Conservation (phyloP, 37 sponge, comb jelly and placozoan genomes). For the Cliona cf. orientalis region DNA sequence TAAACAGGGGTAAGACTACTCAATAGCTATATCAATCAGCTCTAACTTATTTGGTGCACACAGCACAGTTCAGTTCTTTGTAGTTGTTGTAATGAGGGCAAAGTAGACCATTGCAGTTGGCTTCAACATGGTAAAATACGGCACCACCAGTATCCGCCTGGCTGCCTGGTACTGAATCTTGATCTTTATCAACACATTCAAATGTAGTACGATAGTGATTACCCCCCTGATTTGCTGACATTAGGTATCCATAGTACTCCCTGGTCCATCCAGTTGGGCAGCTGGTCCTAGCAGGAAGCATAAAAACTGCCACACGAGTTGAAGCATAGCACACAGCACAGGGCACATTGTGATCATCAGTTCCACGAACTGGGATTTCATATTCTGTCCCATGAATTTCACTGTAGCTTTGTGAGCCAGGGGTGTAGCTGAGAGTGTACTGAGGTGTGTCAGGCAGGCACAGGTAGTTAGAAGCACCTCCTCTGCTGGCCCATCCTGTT, state of each 20-base stretch:
- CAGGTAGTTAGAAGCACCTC: conserved; percentile 29
- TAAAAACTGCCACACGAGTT: conserved; percentile 11
- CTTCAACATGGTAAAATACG: conserved; percentile 54
- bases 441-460: conserved; percentile 40
- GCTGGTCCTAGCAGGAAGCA: conserved; percentile 43
- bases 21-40: too few relatives aligned
- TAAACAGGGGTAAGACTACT: too few relatives aligned
- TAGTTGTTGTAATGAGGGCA: conserved; percentile 52
- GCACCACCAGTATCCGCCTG: conserved; percentile 23
- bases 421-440: conserved; percentile 27
- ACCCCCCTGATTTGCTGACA: conserved; percentile 8
- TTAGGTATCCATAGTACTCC: conserved; percentile 68
- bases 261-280: conserved; percentile 56
- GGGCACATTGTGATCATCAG: conserved; percentile 34
- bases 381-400: conserved; percentile 49
- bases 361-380: conserved; percentile 24
- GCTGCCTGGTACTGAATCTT: conserved; percentile 30
- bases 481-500: background rate
- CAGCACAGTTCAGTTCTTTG: conserved; percentile 66
- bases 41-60: conserved; percentile 55
- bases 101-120: conserved; percentile 43
- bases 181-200: conserved; percentile 62
- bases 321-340: conserved; percentile 64
- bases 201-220: conserved; percentile 15
- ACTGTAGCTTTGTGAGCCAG: conserved; percentile 21